A percentile compares a stretch with the other conserved stretches of the same genome.
phyloP scores from a whole-genome alignment of 2,113 vertebrate genomes.

The Ptychochromis oligacanthus region DNA sequence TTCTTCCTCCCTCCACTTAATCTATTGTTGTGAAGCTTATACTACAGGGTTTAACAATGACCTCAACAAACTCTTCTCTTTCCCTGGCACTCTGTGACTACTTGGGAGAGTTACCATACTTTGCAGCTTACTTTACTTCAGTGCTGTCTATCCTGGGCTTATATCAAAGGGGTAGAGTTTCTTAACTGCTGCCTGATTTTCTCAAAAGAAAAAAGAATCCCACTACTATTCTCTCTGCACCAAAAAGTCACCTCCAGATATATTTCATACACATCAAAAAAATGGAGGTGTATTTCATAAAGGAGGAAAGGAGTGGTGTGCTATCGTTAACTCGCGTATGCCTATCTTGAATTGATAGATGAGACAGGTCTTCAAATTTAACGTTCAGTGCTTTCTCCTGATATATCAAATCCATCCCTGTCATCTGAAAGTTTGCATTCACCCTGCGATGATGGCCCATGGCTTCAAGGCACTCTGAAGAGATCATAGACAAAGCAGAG shows the following conservation, averaged over 20 bases:
- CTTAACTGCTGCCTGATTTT: constrained; percentile 51
- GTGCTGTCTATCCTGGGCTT: constrained; percentile 53
- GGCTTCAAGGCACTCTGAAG: constrained; percentile 25
- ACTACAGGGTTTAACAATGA: constrained; percentile 58
- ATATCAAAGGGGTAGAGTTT: constrained; percentile 59
- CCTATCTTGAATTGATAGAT: constrained; percentile 31
- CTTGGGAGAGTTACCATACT: constrained; percentile 46
- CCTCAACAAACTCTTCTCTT: constrained; percentile 52
- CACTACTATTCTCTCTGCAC: constrained; percentile 32
- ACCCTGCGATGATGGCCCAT: constrained; percentile 5
- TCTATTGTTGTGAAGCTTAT: constrained; percentile 44
- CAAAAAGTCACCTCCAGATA: constrained; percentile 60
- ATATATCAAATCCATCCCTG: constrained; percentile 27
- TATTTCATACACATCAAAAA: constrained; percentile 30
- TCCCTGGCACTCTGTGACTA: constrained; percentile 34
- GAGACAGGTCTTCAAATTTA: constrained; percentile 39
- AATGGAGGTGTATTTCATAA: constrained; percentile 18
- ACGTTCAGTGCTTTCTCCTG: constrained; percentile 7
- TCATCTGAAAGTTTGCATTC: constrained; percentile 38
- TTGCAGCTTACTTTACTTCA: constrained; percentile 55
- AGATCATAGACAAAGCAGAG: constrained; percentile 42
- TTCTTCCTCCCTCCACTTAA: constrained; percentile 4
- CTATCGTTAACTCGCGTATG: constrained; percentile 8
- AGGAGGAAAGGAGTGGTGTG: constrained; percentile 1
- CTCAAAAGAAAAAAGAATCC: neutral